Evolutionary conservation across 2,797 vertebrate genomes (phyloP).

Genomic region (Pseudotriccus pelzelni): DNA sequence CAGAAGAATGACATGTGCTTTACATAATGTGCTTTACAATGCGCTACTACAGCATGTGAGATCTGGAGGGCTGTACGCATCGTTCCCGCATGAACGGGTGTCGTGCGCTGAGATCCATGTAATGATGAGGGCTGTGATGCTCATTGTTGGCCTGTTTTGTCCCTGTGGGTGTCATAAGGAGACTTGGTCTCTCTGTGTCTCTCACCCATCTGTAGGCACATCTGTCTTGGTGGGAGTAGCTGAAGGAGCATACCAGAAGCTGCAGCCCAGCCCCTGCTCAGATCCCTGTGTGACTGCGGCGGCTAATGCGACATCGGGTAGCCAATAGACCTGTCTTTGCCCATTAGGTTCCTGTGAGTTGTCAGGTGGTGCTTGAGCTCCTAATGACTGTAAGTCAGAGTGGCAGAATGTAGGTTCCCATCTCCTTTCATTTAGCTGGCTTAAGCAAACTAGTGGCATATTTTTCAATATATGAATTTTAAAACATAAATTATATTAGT

Average conservation of each 20-base stretch:
- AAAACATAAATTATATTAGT: neutral
- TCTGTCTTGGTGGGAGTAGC: neutral
- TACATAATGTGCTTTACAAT: neutral
- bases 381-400: neutral
- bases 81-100: neutral
- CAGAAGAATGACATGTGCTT: neutral
- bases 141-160: neutral
- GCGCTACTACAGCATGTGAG: neutral
- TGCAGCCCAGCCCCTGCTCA: neutral
- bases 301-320: neutral
- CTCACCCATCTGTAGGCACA: fast-evolving
- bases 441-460: neutral
- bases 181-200: neutral
- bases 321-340: neutral
- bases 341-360: neutral
- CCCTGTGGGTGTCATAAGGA: neutral
- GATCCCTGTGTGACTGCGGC: neutral
- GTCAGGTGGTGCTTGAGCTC: neutral
- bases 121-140: neutral
- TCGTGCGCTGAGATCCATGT: neutral
- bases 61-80: neutral
- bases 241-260: neutral
- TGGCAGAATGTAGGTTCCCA: neutral
- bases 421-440: neutral
- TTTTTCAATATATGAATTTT: constrained; percentile 23